Base-by-base conservation (phyloP, 1,140 invertebrate genomes). In the Nylanderia fulva region DNA sequence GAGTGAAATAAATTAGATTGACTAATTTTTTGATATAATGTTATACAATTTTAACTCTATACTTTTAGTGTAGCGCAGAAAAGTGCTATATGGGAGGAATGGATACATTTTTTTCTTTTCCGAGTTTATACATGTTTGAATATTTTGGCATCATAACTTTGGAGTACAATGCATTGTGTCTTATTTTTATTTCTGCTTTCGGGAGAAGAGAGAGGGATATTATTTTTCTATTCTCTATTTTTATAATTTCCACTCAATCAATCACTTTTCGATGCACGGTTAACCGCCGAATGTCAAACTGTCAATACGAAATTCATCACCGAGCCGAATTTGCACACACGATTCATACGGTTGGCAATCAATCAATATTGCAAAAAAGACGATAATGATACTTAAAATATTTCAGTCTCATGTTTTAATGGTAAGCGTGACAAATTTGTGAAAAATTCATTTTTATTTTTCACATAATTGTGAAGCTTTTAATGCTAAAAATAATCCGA, bases 161-260 rank as follows among this genome's bases (percentile, higher is more conserved):
- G 18, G 0, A 11, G 6, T 36, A n/a, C 13, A n/a, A 52, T 52
- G 45, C 21, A 56, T 45, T 58, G 8, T 21, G 18, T 42, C 15
- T 60, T 63, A 39, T 8, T 29, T 24, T 54, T 64, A 69, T 52
- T 45, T 48, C 2, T 58, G 2, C 52, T 33, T 54, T 72, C n/a
- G 42, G 15, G 11, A 15, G 15, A 4, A 2, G 3, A 48, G 9
- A 27, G 0, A 54, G 8, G 29, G 29, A 45, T 21, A 33, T 1
- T 42, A 21, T 71, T 58, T 24, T 15, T 58, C 21, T 21, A 29
- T 21, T 71, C 52, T 72, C 58, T 72, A 60, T 80, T 33, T 48
- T 82, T 82, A 39, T 66, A 82, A 82, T 82, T 82, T 82, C 27
- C 52, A 58, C 66, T 82, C 77, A 42, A 82, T 82, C 77, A 42